Conservation (phyloP, 2,888 invertebrate genomes). For the Calameuta idolon region DNA sequence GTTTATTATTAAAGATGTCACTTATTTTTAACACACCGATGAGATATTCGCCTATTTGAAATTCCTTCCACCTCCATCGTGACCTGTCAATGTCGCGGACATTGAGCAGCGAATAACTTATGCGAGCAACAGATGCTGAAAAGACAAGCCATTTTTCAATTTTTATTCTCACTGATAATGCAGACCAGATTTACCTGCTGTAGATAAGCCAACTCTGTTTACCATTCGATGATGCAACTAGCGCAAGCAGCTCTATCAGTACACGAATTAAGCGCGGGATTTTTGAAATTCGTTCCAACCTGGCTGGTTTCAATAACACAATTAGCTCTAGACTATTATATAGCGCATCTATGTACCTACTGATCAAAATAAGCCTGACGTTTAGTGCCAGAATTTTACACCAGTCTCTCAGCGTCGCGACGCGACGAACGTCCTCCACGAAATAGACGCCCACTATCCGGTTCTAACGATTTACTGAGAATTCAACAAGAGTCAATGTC, state of each 20-base stretch:
- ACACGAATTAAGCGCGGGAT: slow-evolving; percentile 17
- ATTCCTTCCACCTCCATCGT: background rate
- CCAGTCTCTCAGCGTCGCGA: too few species aligned
- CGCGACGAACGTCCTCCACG: too few species aligned
- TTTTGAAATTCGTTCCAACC: too few species aligned
- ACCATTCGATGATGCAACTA: slow-evolving; percentile 34
- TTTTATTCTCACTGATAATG: background rate
- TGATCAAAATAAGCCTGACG: background rate
- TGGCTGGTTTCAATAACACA: too few species aligned
- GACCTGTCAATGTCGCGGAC: background rate
- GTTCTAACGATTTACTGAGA: too few species aligned
- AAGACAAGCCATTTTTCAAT: background rate
- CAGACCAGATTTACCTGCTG: background rate
- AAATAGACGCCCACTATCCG: too few species aligned
- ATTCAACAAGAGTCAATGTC: too few species aligned
- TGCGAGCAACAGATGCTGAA: background rate
- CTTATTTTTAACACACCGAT: too few species aligned
- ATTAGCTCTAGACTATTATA: too few species aligned
- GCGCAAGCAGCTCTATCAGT: slow-evolving; percentile 32
- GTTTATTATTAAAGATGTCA: too few species aligned
- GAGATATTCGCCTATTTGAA: background rate
- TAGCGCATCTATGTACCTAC: too few species aligned
- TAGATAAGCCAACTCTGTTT: background rate
- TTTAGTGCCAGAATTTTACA: background rate
- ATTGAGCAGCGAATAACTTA: background rate